Base-by-base conservation (phyloP, 1,140 invertebrate species). In the Hestina assimilis region DNA sequence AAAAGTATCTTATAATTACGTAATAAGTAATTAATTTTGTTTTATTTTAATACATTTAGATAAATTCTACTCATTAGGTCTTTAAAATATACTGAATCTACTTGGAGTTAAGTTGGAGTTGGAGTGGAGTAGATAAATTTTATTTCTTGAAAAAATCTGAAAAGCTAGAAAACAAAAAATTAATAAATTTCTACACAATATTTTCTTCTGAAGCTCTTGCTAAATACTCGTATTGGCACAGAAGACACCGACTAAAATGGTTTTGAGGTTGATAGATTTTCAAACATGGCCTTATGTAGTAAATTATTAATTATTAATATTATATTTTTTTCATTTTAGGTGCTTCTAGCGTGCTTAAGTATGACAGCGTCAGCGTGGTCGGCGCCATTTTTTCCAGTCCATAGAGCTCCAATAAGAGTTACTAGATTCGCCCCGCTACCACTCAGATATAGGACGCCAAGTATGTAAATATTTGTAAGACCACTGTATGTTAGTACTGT, bases 341-440 rank as follows among this genome's bases (percentile, higher is more conserved):
- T 76, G 23, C 21, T 79, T 3, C 40, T 86, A 8, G 57, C 74
- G 9, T 70, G 68, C 46, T 8, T 59, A 15, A 20, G 69, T 2
- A 31, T 72, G 12, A 42, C 62, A 1, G 45, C 50, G 0, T 61
- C 69, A 29, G 73, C 75, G 1, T 87, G 83, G 83, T 83, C 81
- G 0, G 3, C 54, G 2, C 83, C 81, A 0, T 80, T 66, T 56
- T 72, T 79, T 28, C 73, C 75, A 3, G 72, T 69, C 0, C 74
- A 62, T 3, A 62, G 73, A 11, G 61, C 63, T 1, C 60, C 68
- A 9, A 17, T 74, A 9, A 59, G 80, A 6, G 72, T 77, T 41
- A 77, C 72, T 14, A 75, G 83, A 60, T 82, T 71, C 14, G 80
- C 79, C 0, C 69, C 71, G 4, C 29, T 61, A 5, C 74, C 76